These are phyloP conservation scores for Ceriagrion tenellum DNA, from an alignment of 2,888 invertebrate genomes.

Conservation along the genomic window DNA sequence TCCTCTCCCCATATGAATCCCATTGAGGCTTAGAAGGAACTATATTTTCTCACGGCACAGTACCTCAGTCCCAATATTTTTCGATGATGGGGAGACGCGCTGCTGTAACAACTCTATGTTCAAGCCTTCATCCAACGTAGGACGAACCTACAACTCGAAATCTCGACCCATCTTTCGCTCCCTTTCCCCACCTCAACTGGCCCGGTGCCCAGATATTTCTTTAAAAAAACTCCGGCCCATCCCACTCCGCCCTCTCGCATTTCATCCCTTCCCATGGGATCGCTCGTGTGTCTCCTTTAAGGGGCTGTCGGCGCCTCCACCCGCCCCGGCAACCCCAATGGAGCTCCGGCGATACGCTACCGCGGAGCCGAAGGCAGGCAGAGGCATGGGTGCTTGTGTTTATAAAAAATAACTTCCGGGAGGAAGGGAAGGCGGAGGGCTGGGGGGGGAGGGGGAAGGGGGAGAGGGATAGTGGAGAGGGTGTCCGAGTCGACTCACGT, in stretches of 20 bases:
- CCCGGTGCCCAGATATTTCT: not conserved
- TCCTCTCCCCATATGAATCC: too few relatives aligned
- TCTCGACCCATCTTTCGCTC: not conserved
- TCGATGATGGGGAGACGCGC: too few relatives aligned
- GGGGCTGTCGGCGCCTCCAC: not conserved
- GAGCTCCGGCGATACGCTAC: not conserved
- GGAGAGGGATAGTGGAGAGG: not conserved
- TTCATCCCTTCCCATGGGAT: not conserved
- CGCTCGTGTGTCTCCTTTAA: not conserved
- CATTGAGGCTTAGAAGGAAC: too few relatives aligned
- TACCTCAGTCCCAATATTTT: too few relatives aligned
- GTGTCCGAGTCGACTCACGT: slow-evolving; percentile 7
- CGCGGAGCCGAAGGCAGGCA: not conserved
- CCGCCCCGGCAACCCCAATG: not conserved
- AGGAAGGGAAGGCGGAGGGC: not conserved
- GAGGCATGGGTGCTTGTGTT: not conserved
- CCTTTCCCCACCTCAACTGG: not conserved
- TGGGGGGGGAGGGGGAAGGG: too few relatives aligned
- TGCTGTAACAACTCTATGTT: too few relatives aligned
- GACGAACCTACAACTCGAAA: not conserved
- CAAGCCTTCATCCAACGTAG: too few relatives aligned
- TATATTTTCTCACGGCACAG: too few relatives aligned
- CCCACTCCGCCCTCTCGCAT: not conserved
- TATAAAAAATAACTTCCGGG: slow-evolving; percentile 4
- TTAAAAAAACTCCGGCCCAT: not conserved